Conservation (phyloP, 2,113 vertebrate species). For the Micronisus gabar region DNA sequence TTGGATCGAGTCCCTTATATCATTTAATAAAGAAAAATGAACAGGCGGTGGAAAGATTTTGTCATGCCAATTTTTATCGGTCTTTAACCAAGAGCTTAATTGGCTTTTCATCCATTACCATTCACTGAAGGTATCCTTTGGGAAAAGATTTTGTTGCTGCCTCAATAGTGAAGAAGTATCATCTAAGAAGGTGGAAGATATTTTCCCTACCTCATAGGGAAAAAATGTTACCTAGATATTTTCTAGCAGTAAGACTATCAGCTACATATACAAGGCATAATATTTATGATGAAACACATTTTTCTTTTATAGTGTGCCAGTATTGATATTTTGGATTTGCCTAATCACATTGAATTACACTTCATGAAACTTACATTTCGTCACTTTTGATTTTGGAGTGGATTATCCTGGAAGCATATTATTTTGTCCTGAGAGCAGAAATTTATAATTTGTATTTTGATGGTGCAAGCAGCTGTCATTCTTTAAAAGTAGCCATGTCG, state of each 20-base stretch:
- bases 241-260: neutral
- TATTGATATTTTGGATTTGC: neutral
- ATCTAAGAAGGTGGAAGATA: neutral
- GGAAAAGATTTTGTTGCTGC: neutral
- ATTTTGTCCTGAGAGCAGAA: neutral
- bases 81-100: constrained; percentile 10
- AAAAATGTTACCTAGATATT: neutral
- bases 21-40: neutral
- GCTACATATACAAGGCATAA: too few relatives aligned
- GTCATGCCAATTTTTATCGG: neutral
- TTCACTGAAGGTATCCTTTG: neutral
- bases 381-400: neutral
- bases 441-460: neutral
- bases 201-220: neutral
- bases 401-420: neutral
- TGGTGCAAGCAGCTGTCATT: neutral
- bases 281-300: neutral
- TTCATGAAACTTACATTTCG: neutral
- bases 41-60: neutral
- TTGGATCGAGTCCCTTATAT: neutral
- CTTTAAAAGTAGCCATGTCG: neutral
- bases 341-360: neutral
- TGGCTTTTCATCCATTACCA: neutral
- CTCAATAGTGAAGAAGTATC: neutral
- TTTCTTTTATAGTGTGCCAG: neutral